These are phyloP conservation scores for Nasua narica DNA, from an alignment of 2,797 vertebrate genomes.

Conservation along the genomic window DNA sequence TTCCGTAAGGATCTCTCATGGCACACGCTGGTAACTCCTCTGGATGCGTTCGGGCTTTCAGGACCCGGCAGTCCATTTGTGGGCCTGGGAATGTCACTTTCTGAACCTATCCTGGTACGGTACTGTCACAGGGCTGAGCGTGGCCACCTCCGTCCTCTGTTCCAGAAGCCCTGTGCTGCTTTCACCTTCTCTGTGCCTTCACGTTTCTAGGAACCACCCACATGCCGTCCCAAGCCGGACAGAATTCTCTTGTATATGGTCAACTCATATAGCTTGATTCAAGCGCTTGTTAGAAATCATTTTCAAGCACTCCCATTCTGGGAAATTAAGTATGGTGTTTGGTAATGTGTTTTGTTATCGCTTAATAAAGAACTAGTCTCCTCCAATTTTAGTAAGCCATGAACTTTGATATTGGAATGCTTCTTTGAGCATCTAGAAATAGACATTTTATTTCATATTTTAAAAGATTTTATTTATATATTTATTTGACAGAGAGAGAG, in stretches of 20 bases:
- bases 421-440: slow-evolving; percentile 27
- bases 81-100: not conserved
- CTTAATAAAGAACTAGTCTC: not conserved
- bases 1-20: not conserved
- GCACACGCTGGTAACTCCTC: not conserved
- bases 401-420: not conserved
- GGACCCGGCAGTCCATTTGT: not conserved
- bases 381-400: not conserved
- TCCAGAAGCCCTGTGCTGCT: not conserved
- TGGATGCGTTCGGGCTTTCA: not conserved
- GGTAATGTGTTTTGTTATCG: slow-evolving; percentile 12
- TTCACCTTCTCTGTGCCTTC: not conserved
- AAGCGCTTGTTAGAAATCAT: not conserved
- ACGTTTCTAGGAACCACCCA: not conserved
- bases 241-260: not conserved
- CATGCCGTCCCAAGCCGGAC: not conserved
- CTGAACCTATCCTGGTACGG: not conserved
- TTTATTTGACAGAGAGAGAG: too few species aligned
- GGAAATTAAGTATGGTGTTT: slow-evolving; percentile 31
- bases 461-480: too few species aligned
- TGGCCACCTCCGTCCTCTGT: not conserved
- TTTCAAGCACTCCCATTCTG: not conserved
- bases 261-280: not conserved
- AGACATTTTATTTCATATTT: not conserved
- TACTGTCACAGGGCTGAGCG: not conserved